A percentile compares a stretch with the other conserved stretches of the same genome.
Conservation (phyloP, 2,113 vertebrate species). For the Symphodus melops region DNA sequence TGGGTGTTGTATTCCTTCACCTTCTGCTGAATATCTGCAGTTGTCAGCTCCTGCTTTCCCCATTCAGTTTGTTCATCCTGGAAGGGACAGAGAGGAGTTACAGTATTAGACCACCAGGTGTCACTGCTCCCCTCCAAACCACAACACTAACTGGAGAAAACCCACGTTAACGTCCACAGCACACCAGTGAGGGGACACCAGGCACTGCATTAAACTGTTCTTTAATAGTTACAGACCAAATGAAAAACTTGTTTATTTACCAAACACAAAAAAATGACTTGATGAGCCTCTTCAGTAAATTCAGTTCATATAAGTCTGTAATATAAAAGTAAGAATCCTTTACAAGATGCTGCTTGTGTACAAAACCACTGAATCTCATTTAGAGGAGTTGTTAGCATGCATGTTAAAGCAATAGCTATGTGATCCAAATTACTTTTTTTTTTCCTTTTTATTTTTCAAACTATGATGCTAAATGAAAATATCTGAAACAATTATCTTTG, state of each 20-base stretch:
- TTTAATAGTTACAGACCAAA: neutral
- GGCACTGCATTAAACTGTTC: rapidly evolving
- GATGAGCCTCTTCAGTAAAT: neutral
- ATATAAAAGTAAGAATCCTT: no score
- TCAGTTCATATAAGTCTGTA: no score
- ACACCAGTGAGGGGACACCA: neutral
- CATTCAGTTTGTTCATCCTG: conserved; percentile 90
- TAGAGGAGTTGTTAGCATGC: neutral
- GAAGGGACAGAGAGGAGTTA: conserved; percentile 21
- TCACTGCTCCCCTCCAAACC: conserved; percentile 39
- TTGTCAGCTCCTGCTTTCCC: conserved; percentile 87
- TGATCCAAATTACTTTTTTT: neutral
- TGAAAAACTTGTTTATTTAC: neutral
- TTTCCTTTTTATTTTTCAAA: neutral
- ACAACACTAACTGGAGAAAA: neutral
- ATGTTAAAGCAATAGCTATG: neutral
- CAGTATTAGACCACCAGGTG: conserved; percentile 51
- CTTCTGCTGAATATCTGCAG: conserved; percentile 88
- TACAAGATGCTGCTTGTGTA: no score
- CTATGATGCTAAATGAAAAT: no score
- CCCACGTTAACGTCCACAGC: neutral
- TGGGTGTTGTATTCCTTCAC: conserved; percentile 96
- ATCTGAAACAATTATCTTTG: neutral
- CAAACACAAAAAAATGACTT: neutral
- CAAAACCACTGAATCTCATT: no score